phyloP scores from a whole-genome alignment of 2,113 vertebrate species.

The Lophochroa leadbeateri region DNA sequence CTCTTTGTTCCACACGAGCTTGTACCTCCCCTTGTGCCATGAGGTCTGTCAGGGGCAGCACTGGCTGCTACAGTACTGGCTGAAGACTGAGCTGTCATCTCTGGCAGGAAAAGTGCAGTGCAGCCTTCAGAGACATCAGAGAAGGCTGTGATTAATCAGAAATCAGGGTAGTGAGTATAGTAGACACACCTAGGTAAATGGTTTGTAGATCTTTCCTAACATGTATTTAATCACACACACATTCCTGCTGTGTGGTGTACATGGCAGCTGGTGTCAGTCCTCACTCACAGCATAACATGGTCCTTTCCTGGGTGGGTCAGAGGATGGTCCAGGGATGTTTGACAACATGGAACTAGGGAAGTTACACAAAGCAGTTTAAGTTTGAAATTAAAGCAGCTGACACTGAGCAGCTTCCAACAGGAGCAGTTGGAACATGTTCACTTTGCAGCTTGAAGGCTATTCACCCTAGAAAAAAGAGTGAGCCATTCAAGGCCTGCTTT shows the following conservation, averaged over 20 bases:
- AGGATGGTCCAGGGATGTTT: not conserved
- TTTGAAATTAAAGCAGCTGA: not conserved
- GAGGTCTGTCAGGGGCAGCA: not conserved
- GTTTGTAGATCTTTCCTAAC: not conserved
- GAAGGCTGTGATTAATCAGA: not conserved
- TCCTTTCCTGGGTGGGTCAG: not conserved
- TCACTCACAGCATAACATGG: not conserved
- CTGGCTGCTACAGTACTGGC: not conserved
- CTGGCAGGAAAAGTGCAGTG: not conserved
- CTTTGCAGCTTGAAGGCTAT: not conserved
- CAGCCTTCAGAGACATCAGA: not conserved
- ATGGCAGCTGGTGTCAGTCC: not conserved
- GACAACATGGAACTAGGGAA: not conserved
- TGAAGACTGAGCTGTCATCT: not conserved
- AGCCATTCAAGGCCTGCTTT: not conserved
- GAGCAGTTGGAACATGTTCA: not conserved
- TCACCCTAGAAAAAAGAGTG: not conserved
- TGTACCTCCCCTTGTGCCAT: not conserved
- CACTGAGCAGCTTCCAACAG: not conserved
- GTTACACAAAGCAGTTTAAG: not conserved
- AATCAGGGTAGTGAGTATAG: not conserved
- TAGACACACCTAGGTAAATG: not conserved
- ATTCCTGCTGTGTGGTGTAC: not conserved
- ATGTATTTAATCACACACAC: not conserved
- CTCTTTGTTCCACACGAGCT: not conserved